A percentile compares a stretch with the other conserved stretches of the same genome.
These are phyloP conservation scores for Ephialtes manifestator DNA, from an alignment of 2,888 invertebrate genomes.

Conservation along the genomic window DNA sequence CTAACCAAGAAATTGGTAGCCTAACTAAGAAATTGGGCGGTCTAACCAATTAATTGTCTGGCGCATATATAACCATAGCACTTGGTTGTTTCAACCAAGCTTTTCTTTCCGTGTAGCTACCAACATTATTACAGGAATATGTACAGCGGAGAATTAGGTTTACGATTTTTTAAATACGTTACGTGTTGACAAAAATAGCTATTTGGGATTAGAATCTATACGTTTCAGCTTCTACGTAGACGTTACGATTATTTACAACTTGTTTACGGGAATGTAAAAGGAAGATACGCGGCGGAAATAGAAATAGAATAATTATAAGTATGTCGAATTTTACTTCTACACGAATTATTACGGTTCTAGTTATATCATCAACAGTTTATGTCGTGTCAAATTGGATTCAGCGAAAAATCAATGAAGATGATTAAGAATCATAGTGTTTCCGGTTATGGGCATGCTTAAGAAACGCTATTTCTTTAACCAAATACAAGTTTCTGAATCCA, in stretches of 20 bases:
- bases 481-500: no score
- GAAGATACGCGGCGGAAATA: neutral
- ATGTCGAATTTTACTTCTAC: slow-evolving; percentile 5
- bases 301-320: slow-evolving; percentile 26
- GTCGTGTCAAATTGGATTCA: slow-evolving; percentile 32
- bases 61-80: no score
- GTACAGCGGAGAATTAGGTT: slow-evolving; percentile 29
- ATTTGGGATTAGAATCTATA: slow-evolving; percentile 54
- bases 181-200: slow-evolving; percentile 41
- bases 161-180: slow-evolving; percentile 42
- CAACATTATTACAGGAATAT: slow-evolving; percentile 33
- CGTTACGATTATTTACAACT: slow-evolving; percentile 48
- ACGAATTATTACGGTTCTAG: slow-evolving; percentile 17
- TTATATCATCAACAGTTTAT: slow-evolving; percentile 26
- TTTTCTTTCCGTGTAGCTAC: no score
- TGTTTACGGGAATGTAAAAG: slow-evolving; percentile 9
- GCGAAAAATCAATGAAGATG: slow-evolving; percentile 18
- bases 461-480: neutral
- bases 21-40: no score
- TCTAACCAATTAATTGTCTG: no score
- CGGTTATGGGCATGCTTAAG: neutral
- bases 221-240: slow-evolving; percentile 29
- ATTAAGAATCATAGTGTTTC: slow-evolving; percentile 9
- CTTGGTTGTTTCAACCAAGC: no score
- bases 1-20: no score